Evolutionary conservation across 1,140 invertebrate species (phyloP), one percentile per base, ranked within the genome.

Genomic region (Drosophila arawakana): DNA sequence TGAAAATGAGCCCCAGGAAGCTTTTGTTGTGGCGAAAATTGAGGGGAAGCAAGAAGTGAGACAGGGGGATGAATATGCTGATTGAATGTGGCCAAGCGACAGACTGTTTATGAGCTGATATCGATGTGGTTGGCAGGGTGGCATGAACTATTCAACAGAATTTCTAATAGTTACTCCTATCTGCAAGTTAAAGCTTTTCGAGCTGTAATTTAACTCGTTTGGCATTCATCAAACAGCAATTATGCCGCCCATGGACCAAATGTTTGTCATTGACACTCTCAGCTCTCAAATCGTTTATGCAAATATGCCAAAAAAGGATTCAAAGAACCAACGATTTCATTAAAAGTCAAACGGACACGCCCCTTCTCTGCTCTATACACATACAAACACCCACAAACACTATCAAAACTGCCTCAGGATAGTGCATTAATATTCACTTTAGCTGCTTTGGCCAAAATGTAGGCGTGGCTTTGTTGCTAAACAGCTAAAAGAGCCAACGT

Each of bases 361-460:
- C 76, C 65, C 84, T 69, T 82, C 80, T 61, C 41, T 52, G 65
- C n/a, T 18, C 5, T 49, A 54, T 49, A 54, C 43, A 65, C 60
- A 34, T 43, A 44, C 43, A 41, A 0, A 43, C 43, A 37, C 10
- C 72, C 79, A 57, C 21, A 46, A 65, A 44, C 15, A 83, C 83
- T 86, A 86, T 86, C 83, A 80, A 63, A 79, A 69, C 69, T 59
- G 63, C 63, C 54, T 54, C 58, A 76, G 77, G 65, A 72, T 71
- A 59, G 65, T 61, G 69, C 76, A 86, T 83, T 83, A 88, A 83
- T 88, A 73, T 79, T 88, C 76, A 73, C 76, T 80, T 83, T 82
- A 50, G 65, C 57, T 57, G 73, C 66, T 60, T 43, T 9, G 49
- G 25, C 35, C 39, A 49, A 30, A 58, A 39, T n/a, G 80, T 60